Percentiles rank a stretch among this genome's conserved stretches.
Evolutionary conservation across 2,113 vertebrate species (phyloP).

Genomic region (Polypterus bichir): DNA sequence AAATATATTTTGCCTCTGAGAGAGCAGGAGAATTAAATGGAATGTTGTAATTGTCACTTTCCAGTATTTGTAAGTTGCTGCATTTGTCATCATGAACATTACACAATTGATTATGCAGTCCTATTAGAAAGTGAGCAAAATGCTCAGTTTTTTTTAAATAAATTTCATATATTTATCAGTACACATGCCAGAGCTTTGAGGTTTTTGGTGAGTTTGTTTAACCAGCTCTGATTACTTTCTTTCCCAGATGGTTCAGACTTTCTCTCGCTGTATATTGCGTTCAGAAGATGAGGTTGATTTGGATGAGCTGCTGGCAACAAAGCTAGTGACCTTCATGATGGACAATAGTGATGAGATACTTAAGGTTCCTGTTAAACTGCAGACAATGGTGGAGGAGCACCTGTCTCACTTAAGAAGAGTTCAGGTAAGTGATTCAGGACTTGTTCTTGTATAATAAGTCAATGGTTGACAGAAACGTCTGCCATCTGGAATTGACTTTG

Average conservation of each 20-base stretch:
- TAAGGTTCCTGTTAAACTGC: slow-evolving; percentile 48
- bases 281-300: slow-evolving; percentile 71
- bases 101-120: too few relatives aligned
- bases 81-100: too few relatives aligned
- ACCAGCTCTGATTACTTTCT: too few relatives aligned
- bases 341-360: slow-evolving; percentile 65
- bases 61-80: too few relatives aligned
- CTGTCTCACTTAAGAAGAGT: slow-evolving; percentile 54
- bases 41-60: too few relatives aligned
- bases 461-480: too few relatives aligned
- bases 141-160: not conserved
- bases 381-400: slow-evolving; percentile 58
- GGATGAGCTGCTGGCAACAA: slow-evolving; percentile 68
- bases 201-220: not conserved
- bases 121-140: not conserved
- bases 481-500: too few relatives aligned
- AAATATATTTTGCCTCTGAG: too few relatives aligned
- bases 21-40: too few relatives aligned
- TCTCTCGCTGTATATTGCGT: slow-evolving; percentile 68
- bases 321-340: slow-evolving; percentile 69
- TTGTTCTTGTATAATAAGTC: too few relatives aligned
- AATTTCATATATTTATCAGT: not conserved
- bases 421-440: slow-evolving; percentile 40
- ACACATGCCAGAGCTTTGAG: not conserved
- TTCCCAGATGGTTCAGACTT: slow-evolving; percentile 62